phyloP scores from a whole-genome alignment of 1,140 invertebrate genomes.

The Ganaspis sp. region DNA sequence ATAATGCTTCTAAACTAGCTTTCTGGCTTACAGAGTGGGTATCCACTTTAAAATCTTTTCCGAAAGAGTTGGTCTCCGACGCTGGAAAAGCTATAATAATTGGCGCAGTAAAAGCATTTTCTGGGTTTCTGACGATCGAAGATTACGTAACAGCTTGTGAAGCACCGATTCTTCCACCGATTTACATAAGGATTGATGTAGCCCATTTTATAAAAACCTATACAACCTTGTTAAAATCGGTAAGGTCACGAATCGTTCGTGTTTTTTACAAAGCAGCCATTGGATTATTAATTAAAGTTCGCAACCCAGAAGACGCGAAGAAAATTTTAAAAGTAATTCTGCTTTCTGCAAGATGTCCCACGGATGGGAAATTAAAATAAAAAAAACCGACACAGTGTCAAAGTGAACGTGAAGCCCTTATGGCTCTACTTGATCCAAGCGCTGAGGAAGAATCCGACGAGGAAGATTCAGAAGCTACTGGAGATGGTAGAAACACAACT shows the following conservation, averaged over 20 bases:
- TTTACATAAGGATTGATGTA: not conserved
- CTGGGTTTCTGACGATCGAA: conserved; percentile 2
- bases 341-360: not conserved
- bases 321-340: not conserved
- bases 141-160: not conserved
- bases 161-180: not conserved
- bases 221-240: not conserved
- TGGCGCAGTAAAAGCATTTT: conserved; percentile 28
- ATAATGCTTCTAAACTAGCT: not conserved
- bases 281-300: conserved; percentile 23
- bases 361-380: not conserved
- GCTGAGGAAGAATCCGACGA: not conserved
- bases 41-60: not conserved
- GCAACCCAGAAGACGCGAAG: not conserved
- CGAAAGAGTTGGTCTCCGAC: conserved; percentile 36
- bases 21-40: conserved; percentile 31
- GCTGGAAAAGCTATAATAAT: conserved; percentile 31
- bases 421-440: not conserved
- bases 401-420: not conserved
- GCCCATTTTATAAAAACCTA: not conserved
- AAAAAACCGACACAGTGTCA: not conserved
- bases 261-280: conserved; percentile 31
- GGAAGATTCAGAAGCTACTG: not conserved
- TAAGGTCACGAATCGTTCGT: not conserved
- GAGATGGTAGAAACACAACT: not conserved